Percentiles rank a stretch among this genome's conserved stretches.
Conservation (phyloP, 2,888 invertebrate species). For the Ditula angustiorana region DNA sequence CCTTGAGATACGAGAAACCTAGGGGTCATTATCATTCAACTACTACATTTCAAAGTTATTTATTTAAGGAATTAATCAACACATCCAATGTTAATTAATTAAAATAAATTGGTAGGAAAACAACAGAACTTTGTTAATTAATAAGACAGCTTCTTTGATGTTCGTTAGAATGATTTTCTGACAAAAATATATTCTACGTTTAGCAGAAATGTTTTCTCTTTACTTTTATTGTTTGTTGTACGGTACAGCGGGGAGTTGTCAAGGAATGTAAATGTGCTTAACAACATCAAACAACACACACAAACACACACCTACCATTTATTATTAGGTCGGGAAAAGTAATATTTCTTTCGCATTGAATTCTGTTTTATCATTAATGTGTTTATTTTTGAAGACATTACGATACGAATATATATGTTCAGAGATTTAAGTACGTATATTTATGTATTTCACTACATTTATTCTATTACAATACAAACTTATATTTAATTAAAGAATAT, state of each 20-base stretch:
- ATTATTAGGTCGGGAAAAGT: not conserved
- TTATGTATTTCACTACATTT: too few relatives aligned
- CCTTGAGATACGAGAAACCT: too few relatives aligned
- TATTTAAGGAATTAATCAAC: not conserved
- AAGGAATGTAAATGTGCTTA: not conserved
- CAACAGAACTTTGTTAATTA: constrained; percentile 35
- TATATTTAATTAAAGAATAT: too few relatives aligned
- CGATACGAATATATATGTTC: not conserved
- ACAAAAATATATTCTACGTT: constrained; percentile 23
- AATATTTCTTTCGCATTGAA: not conserved
- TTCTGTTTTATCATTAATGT: not conserved
- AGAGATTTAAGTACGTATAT: not conserved
- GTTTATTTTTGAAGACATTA: not conserved
- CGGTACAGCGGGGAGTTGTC: not conserved
- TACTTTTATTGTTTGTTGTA: not conserved
- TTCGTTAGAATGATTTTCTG: constrained; percentile 27
- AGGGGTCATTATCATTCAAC: not conserved
- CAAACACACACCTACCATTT: not conserved
- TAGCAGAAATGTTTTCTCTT: constrained; percentile 11
- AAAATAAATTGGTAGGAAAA: constrained; percentile 8
- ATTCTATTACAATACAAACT: too few relatives aligned
- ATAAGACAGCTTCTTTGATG: constrained; percentile 27
- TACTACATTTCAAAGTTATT: not conserved
- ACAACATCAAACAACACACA: not conserved
- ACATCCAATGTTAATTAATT: constrained; percentile 4